A percentile compares a stretch with the other conserved stretches of the same genome.
Evolutionary conservation across 2,797 vertebrate genomes (phyloP).

Genomic region (Trachurus trachurus): DNA sequence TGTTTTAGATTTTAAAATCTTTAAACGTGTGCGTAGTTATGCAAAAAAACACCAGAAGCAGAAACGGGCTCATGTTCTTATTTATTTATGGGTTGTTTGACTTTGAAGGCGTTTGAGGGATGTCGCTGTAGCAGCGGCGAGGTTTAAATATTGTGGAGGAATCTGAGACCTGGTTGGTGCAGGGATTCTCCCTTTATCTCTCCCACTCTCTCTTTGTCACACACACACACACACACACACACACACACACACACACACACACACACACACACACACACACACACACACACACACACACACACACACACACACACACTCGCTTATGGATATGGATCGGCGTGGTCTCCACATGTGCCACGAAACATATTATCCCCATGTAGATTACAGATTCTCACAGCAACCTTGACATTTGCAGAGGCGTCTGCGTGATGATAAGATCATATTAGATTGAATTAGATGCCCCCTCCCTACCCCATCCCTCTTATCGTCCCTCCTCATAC

Average conservation of each 20-base stretch:
- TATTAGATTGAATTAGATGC: slow-evolving; percentile 49
- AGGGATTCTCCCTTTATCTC: slow-evolving; percentile 5
- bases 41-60: background rate
- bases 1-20: slow-evolving; percentile 2
- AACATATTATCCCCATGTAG: slow-evolving; percentile 67
- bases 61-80: background rate
- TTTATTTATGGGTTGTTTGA: background rate
- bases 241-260: slow-evolving; percentile 4
- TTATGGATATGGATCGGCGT: slow-evolving; percentile 8
- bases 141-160: background rate
- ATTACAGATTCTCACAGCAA: slow-evolving; percentile 69
- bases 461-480: background rate
- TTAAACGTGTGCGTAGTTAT: background rate
- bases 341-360: slow-evolving; percentile 45
- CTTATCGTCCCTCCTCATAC: slow-evolving; percentile 37
- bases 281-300: background rate
- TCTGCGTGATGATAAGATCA: slow-evolving; percentile 57
- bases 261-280: slow-evolving; percentile 11
- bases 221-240: slow-evolving; percentile 15
- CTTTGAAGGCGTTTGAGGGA: slow-evolving; percentile 1
- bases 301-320: slow-evolving; percentile 19
- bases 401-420: slow-evolving; percentile 73
- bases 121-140: background rate
- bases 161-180: slow-evolving; percentile 2
- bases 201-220: slow-evolving; percentile 1